These are phyloP conservation scores for Anastatus disparis DNA, from an alignment of 1,140 invertebrate species.

Conservation along the genomic window DNA sequence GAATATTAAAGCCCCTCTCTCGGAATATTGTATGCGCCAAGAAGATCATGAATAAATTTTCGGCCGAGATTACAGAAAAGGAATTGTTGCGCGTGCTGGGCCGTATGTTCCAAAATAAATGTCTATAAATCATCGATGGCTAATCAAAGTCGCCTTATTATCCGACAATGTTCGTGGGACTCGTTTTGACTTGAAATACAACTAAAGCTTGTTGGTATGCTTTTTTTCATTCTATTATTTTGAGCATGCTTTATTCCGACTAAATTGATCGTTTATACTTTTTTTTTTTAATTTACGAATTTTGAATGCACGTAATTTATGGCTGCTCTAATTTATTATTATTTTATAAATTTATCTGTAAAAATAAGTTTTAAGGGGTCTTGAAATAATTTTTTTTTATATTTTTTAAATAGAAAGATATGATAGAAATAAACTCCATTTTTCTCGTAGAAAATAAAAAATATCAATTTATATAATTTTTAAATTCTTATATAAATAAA, in stretches of 20 bases:
- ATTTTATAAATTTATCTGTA: too few species aligned
- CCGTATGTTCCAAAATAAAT: slow-evolving; percentile 28
- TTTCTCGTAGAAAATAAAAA: too few species aligned
- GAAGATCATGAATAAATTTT: slow-evolving; percentile 36
- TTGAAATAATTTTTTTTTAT: too few species aligned
- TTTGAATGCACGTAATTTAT: neutral
- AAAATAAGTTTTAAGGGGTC: too few species aligned
- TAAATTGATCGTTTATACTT: neutral
- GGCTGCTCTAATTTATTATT: neutral
- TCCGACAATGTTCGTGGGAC: neutral
- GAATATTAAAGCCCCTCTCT: neutral
- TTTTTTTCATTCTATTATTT: too few species aligned
- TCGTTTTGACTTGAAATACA: slow-evolving; percentile 24
- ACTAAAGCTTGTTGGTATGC: slow-evolving; percentile 16
- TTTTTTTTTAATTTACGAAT: neutral
- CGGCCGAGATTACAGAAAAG: slow-evolving; percentile 28
- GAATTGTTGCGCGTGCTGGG: too few species aligned
- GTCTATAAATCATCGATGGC: slow-evolving; percentile 30
- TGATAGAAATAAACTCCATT: too few species aligned
- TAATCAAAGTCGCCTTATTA: slow-evolving; percentile 36
- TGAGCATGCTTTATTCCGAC: neutral
- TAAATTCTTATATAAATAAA: too few species aligned
- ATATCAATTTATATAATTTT: neutral
- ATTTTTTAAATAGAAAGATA: too few species aligned
- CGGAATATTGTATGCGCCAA: neutral